Evolutionary conservation across 2,113 vertebrate species (phyloP).

Genomic region (Microtus pennsylvanicus): DNA sequence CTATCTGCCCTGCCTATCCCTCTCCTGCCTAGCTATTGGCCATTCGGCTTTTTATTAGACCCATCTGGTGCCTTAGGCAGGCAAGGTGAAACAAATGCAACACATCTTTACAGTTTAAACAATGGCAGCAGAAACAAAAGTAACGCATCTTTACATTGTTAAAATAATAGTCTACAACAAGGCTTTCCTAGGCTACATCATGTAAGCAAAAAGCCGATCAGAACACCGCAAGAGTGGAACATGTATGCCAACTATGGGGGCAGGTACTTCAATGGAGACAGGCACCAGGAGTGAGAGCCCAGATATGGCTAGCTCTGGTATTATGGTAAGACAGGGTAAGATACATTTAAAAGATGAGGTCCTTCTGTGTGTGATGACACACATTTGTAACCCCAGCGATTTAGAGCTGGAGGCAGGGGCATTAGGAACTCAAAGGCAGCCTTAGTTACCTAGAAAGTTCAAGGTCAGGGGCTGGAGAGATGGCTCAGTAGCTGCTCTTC

Average conservation of each 20-base stretch:
- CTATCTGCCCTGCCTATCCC: neutral
- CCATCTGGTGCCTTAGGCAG: neutral
- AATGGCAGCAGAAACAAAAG: neutral
- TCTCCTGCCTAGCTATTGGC: neutral
- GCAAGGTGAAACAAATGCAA: neutral
- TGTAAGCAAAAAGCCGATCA: conserved; percentile 9
- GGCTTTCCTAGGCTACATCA: neutral
- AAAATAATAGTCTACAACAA: neutral
- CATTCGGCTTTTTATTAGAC: neutral
- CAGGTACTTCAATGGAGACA: neutral
- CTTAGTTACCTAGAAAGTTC: neutral
- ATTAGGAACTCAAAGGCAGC: neutral
- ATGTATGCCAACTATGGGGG: neutral
- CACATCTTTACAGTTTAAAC: neutral
- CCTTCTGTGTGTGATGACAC: neutral
- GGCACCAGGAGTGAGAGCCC: too few species aligned
- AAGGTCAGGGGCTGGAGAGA: neutral
- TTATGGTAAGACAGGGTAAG: neutral
- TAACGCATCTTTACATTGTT: neutral
- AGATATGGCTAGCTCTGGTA: neutral
- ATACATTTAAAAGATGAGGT: neutral
- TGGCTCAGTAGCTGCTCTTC: neutral
- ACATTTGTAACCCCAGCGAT: neutral
- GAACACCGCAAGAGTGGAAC: neutral
- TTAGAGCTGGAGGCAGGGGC: neutral